Evolutionary conservation across 2,797 vertebrate species (phyloP).

Genomic region (Scyliorhinus canicula): DNA sequence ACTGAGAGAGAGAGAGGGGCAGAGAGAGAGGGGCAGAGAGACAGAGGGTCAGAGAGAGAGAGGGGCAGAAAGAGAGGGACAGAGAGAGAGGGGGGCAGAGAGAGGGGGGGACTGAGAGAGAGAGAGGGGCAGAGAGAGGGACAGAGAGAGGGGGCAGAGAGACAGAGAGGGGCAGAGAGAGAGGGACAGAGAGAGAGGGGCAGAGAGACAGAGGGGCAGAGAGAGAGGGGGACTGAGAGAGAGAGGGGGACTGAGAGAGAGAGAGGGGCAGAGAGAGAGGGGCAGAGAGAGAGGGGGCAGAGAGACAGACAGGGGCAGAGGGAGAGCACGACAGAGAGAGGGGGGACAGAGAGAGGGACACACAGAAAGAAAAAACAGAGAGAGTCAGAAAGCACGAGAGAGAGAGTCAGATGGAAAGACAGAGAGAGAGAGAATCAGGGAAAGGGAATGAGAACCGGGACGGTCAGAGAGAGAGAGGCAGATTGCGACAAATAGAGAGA

Average conservation of each 20-base stretch:
- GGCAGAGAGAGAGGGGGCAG: not conserved
- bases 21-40: not conserved
- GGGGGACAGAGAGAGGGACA: not conserved
- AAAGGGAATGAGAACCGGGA: not conserved
- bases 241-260: no score
- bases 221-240: not conserved
- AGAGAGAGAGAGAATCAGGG: not conserved
- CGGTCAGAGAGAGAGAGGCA: not conserved
- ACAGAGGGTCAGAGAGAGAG: not conserved
- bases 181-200: rapidly evolving
- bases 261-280: not conserved
- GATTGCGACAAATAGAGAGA: not conserved
- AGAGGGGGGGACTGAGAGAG: not conserved
- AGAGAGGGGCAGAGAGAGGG: not conserved
- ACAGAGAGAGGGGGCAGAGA: not conserved
- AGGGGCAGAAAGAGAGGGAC: not conserved
- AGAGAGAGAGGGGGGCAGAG: not conserved
- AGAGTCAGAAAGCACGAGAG: no score
- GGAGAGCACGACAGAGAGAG: not conserved
- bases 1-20: not conserved
- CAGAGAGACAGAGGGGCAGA: not conserved
- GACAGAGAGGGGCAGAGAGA: not conserved
- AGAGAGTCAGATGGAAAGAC: no score
- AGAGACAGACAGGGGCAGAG: not conserved
- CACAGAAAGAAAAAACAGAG: not conserved